These are phyloP conservation scores for Chaetodon trifasciatus DNA, from an alignment of 2,797 vertebrate genomes.

Conservation along the genomic window DNA sequence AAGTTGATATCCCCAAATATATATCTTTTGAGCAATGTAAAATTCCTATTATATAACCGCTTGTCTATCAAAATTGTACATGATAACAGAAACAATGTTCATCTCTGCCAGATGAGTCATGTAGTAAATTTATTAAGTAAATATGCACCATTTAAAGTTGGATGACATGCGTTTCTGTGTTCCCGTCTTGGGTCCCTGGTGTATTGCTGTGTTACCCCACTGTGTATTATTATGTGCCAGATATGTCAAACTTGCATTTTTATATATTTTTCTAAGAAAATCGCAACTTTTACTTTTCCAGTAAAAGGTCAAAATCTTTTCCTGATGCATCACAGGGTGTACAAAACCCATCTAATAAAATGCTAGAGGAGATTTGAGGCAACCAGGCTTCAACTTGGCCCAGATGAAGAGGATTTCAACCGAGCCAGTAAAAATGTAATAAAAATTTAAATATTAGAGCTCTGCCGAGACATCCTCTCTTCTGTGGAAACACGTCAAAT, in stretches of 20 bases:
- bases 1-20: background rate
- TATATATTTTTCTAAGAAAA: slow-evolving; percentile 6
- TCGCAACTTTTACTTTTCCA: background rate
- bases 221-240: background rate
- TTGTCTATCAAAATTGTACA: background rate
- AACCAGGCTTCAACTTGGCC: background rate
- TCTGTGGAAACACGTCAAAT: background rate
- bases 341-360: slow-evolving; percentile 26
- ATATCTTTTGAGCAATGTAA: background rate
- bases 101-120: slow-evolving; percentile 15
- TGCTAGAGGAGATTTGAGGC: slow-evolving; percentile 7
- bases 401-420: background rate
- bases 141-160: background rate
- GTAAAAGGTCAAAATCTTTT: background rate
- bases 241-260: slow-evolving; percentile 15
- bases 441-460: slow-evolving; percentile 12
- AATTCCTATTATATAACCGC: background rate
- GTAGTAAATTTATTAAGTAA: background rate
- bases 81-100: slow-evolving; percentile 11
- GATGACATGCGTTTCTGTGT: background rate
- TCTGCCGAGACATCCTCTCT: background rate
- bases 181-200: background rate
- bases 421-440: background rate
- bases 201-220: background rate
- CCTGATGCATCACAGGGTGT: background rate